Base-by-base conservation (phyloP, 2,797 vertebrate species). In the Diplodus puntazzo region DNA sequence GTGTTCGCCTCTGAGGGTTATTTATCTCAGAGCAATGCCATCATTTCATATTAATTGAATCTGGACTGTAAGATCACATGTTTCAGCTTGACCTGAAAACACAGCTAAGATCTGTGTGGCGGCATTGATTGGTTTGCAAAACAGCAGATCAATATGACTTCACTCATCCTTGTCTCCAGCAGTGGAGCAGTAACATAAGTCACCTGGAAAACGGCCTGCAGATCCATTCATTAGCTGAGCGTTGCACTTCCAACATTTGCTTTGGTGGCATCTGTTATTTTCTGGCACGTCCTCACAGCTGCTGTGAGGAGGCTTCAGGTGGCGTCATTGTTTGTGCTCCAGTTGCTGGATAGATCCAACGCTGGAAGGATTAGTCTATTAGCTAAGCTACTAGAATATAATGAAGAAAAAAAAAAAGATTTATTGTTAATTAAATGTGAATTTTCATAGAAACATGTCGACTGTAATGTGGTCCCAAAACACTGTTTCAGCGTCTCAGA, bases 261-360 rank as follows among this genome's bases (percentile, higher is more conserved):
- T 91, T 89, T 83, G 90, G 91, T 92, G 86, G 82, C 92, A 90
- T 91, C 92, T 92, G 93, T 84, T 91, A 57, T 88, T 88, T 83
- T 67, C 85, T 88, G 89, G 81, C 87, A 52, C 27, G 54, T 77
- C 59, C 62, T 87, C 79, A 17, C 73, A 71, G 83, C 86, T 75
- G 80, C 89, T 87, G 87, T 13, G 87, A 74, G 77, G 79, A 84
- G 74, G 86, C 82, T 81, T 77, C 83, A 75, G 81, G 85, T 83
- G 83, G 52, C 7, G 77, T 76, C 70, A 11, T 21, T 50, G 77
- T 78, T 83, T 69, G 75, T 46, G 82, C 77, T 76, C 74, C 82
- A 75, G 78, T 81, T 68, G 83, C 73, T 53, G 64, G 64, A 57
- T 5, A 14, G 68, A 81, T 73, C 69, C 34, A 7, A 68, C 2